These are phyloP conservation scores for Conopomorpha cramerella DNA, from an alignment of 1,140 invertebrate species.

Conservation along the genomic window DNA sequence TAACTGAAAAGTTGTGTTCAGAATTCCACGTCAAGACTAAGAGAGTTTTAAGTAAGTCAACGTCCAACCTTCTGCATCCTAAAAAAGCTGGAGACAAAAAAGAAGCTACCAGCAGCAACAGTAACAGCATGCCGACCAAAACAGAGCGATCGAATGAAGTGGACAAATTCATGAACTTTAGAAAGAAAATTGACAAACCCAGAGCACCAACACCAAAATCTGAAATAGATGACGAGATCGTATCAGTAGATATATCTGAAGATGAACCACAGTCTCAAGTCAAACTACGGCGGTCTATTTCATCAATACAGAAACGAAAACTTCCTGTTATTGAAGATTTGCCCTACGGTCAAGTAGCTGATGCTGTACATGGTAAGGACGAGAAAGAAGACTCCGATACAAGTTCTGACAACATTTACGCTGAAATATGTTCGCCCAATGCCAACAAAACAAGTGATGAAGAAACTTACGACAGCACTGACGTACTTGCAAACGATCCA, in stretches of 20 bases:
- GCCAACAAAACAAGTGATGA: conserved; percentile 33
- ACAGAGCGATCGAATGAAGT: conserved; percentile 32
- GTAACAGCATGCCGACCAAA: conserved; percentile 53
- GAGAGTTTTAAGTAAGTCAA: conserved; percentile 63
- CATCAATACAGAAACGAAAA: conserved; percentile 56
- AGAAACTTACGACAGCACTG: conserved; percentile 40
- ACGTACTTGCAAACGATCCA: conserved; percentile 44
- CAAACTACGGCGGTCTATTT: conserved; percentile 52
- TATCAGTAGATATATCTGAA: conserved; percentile 38
- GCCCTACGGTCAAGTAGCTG: conserved; percentile 56
- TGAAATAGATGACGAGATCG: conserved; percentile 45
- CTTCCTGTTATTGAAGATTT: conserved; percentile 59
- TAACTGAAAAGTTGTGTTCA: conserved; percentile 65
- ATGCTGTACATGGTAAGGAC: conserved; percentile 43
- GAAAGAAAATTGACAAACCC: conserved; percentile 49
- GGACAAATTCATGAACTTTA: conserved; percentile 44
- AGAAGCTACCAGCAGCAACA: conserved; percentile 43
- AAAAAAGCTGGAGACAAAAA: conserved; percentile 49
- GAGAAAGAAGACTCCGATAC: conserved; percentile 51
- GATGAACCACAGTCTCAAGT: conserved; percentile 35
- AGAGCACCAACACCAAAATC: conserved; percentile 46
- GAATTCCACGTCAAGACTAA: conserved; percentile 67
- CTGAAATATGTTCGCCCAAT: conserved; percentile 61
- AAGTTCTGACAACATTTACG: conserved; percentile 64
- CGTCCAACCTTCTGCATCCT: conserved; percentile 62